Evolutionary conservation across 2,113 vertebrate species (phyloP).

Genomic region (Pangasianodon gigas): DNA sequence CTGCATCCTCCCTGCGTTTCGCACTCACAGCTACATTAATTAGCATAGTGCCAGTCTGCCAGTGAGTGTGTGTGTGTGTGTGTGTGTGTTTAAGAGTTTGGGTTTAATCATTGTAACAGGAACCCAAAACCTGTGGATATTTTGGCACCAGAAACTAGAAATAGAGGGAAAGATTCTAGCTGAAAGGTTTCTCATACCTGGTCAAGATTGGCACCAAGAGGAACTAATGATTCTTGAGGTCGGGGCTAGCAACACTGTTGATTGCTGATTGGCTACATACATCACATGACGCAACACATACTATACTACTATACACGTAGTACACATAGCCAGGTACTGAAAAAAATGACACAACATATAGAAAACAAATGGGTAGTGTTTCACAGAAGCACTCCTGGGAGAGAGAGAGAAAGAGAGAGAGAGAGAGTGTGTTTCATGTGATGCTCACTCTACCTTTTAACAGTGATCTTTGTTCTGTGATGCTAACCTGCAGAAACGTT

Average conservation of each 20-base stretch:
- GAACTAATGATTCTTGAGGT: not conserved
- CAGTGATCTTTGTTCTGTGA: not conserved
- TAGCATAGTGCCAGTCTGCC: constrained; percentile 77
- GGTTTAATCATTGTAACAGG: not conserved
- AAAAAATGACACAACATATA: not conserved
- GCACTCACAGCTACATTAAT: constrained; percentile 78
- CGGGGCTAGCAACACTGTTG: not conserved
- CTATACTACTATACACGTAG: not conserved
- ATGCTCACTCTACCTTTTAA: not conserved
- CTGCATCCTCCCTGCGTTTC: constrained; percentile 70
- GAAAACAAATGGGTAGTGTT: not conserved
- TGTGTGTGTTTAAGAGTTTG: not conserved
- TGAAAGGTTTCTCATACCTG: not conserved
- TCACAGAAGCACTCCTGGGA: not conserved
- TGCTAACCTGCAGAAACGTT: not conserved
- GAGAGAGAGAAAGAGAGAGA: constrained; percentile 30
- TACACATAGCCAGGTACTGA: not conserved
- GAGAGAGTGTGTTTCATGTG: constrained; percentile 8
- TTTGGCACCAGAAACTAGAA: not conserved
- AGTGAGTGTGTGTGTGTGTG: not conserved
- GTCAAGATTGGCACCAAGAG: not conserved
- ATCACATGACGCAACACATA: not conserved
- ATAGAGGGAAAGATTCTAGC: too few species aligned
- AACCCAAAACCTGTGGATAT: not conserved
- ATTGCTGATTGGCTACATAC: not conserved